Evolutionary conservation across 2,797 vertebrate genomes (phyloP), one percentile per base, ranked within the genome.

Genomic region (Sphenodon punctatus): DNA sequence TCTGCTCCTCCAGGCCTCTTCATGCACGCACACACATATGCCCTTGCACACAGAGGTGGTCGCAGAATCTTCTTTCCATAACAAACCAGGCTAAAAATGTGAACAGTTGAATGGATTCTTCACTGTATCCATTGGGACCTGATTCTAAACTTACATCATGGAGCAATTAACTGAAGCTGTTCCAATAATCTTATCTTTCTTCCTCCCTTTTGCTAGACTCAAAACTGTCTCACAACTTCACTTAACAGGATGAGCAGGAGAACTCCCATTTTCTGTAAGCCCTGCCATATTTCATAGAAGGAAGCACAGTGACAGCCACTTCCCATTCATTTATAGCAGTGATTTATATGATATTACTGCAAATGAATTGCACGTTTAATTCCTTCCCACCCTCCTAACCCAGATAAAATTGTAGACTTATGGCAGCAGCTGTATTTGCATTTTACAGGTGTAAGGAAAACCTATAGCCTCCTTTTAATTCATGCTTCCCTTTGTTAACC

Each of bases 281-380:
- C n/a, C n/a, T n/a, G n/a, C n/a, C n/a, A n/a, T n/a, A n/a, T n/a
- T n/a, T n/a, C n/a, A n/a, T n/a, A n/a, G n/a, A n/a, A n/a, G n/a
- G n/a, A n/a, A n/a, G n/a, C n/a, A n/a, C 32, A 81, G 76, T 56
- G 82, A 39, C 4, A n/a, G 22, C 65, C 6, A 46, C n/a, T 59
- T 45, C 73, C 89, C 63, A 81, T 69, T 56, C 83, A 80, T 82
- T 63, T 81, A 84, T 88, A 64, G 45, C 80, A 42, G 22, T 84
- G 58, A 84, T 78, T 87, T 86, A 68, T 88, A 86, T 88, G 66
- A 60, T 65, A 86, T 77, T 82, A 83, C 19, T 75, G 43, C 36
- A 69, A 67, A 17, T 46, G 49, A 80, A 81, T 66, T 75, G 49
- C 27, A 63, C 53, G 78, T 82, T 86, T 66, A 79, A 30, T 94